Evolutionary conservation across 2,113 vertebrate species (phyloP).

Genomic region (Athene noctua): DNA sequence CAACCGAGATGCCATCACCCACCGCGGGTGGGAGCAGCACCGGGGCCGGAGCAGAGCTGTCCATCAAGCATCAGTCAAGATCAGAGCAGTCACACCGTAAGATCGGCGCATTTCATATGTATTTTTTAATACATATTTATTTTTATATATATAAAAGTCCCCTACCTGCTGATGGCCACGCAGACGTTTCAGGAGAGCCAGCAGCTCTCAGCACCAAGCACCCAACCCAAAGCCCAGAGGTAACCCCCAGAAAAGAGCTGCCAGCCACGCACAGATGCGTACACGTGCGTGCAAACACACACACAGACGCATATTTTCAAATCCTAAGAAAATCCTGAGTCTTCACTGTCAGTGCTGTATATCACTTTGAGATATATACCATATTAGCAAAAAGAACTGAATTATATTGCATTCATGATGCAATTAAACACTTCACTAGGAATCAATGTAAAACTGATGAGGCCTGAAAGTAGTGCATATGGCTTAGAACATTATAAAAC

Average conservation of each 20-base stretch:
- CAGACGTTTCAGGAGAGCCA: fast-evolving
- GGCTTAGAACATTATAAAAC: slow-evolving; percentile 99
- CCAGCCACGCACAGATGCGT: background rate
- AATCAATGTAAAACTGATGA: slow-evolving; percentile 99
- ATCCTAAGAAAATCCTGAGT: slow-evolving; percentile 82
- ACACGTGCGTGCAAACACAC: background rate
- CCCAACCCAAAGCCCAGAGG: background rate
- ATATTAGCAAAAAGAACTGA: slow-evolving; percentile 99
- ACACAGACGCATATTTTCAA: background rate
- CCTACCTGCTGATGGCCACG: background rate
- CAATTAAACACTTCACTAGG: slow-evolving; percentile 99
- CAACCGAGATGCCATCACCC: fast-evolving
- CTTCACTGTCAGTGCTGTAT: slow-evolving; percentile 88
- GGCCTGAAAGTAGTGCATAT: slow-evolving; percentile 99
- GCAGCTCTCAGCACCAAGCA: fast-evolving
- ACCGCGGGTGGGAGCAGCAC: fast-evolving
- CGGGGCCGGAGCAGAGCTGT: fast-evolving
- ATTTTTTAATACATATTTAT: background rate
- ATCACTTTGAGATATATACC: slow-evolving; percentile 98
- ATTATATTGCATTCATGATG: slow-evolving; percentile 99
- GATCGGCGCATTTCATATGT: background rate
- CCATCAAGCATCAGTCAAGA: fast-evolving
- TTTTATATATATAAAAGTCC: no score
- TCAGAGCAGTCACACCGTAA: background rate
- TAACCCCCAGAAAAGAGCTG: background rate